Evolutionary conservation across 2,113 vertebrate species (phyloP).

Genomic region (Sitta europaea): DNA sequence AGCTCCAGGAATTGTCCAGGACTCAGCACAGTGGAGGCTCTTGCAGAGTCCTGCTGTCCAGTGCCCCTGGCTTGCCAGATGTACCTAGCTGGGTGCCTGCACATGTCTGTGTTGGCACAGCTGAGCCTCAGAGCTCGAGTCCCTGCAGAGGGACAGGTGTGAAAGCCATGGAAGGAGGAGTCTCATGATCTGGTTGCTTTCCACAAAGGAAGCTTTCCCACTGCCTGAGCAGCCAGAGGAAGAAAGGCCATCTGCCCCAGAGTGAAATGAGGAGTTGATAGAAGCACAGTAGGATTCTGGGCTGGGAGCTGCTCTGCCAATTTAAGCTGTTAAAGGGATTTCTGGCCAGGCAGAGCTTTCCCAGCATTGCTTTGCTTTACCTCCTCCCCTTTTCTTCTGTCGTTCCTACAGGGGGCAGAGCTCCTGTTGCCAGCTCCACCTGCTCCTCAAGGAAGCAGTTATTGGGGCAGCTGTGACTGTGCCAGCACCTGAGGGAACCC

Average conservation of each 20-base stretch:
- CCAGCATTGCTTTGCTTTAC: not conserved
- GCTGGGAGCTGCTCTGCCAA: not conserved
- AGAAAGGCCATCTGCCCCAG: not conserved
- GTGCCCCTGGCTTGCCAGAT: not conserved
- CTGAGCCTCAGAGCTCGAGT: rapidly evolving
- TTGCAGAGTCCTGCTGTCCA: rapidly evolving
- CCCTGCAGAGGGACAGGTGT: rapidly evolving
- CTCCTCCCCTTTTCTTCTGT: not conserved
- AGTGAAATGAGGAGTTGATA: not conserved
- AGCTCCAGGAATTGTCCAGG: not conserved
- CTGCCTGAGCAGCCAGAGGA: not conserved
- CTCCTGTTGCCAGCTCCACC: not conserved
- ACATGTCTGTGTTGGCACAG: rapidly evolving
- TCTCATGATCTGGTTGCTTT: not conserved
- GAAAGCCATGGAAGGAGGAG: not conserved
- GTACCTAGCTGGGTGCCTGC: not conserved
- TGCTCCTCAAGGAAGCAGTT: not conserved
- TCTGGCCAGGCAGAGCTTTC: not conserved
- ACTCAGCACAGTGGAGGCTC: rapidly evolving
- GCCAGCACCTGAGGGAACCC: not conserved
- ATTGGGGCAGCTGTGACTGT: rapidly evolving
- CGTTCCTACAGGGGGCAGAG: not conserved
- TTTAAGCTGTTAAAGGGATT: not conserved
- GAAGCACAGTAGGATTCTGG: not conserved
- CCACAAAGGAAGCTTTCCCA: not conserved